phyloP scores from a whole-genome alignment of 2,888 invertebrate species.

The Salticus scenicus region DNA sequence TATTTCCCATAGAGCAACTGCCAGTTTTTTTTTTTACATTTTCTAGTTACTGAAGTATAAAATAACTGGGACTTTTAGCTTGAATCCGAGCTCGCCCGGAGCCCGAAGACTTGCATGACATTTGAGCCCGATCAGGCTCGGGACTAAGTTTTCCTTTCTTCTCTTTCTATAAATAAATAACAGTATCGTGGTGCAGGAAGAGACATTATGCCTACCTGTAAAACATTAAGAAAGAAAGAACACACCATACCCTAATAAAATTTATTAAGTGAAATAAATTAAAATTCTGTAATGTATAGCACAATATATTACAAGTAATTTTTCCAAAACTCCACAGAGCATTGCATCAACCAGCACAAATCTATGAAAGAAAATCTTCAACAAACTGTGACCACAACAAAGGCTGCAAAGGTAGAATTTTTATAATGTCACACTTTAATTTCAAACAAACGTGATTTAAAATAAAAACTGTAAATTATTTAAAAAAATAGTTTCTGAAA shows the following conservation, averaged over 20 bases:
- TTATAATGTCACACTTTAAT: not conserved
- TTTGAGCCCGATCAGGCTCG: too few species aligned
- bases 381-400: slow-evolving; percentile 35
- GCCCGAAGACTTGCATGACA: too few species aligned
- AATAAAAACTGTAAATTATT: not conserved
- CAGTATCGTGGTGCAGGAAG: too few species aligned
- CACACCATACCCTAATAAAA: slow-evolving; percentile 59
- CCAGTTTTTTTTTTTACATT: too few species aligned
- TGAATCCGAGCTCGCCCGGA: too few species aligned
- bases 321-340: slow-evolving; percentile 40
- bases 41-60: too few species aligned
- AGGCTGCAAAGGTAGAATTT: slow-evolving; percentile 60
- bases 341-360: slow-evolving; percentile 37
- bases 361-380: slow-evolving; percentile 24
- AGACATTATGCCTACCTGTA: too few species aligned
- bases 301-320: slow-evolving; percentile 67
- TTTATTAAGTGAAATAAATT: slow-evolving; percentile 67
- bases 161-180: too few species aligned
- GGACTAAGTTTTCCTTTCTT: too few species aligned
- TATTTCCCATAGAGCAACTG: too few species aligned
- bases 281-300: slow-evolving; percentile 67
- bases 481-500: not conserved
- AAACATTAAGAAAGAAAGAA: not conserved
- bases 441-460: not conserved
- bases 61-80: too few species aligned